These are phyloP conservation scores for Tipula lateralis DNA, from an alignment of 2,888 invertebrate genomes.

Conservation along the genomic window DNA sequence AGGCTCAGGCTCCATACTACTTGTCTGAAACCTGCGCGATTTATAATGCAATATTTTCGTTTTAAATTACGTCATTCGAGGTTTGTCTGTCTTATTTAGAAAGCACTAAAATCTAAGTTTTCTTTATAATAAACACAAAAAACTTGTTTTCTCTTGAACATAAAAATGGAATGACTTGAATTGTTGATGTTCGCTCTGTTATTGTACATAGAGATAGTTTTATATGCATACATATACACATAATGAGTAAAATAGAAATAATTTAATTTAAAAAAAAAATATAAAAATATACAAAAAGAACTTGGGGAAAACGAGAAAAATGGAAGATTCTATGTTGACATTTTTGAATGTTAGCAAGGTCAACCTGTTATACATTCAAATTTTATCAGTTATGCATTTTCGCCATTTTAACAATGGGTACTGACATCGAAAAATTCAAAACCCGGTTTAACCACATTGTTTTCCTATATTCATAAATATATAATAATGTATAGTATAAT, in stretches of 20 bases:
- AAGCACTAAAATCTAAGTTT: slow-evolving; percentile 6
- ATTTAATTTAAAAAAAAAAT: neutral
- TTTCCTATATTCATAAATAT: neutral
- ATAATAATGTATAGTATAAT: too few species aligned
- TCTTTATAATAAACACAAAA: neutral
- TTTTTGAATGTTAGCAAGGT: neutral
- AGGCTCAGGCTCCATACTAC: too few species aligned
- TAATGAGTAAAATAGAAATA: neutral
- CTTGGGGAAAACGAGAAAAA: neutral
- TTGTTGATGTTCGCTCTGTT: neutral
- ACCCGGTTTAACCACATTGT: neutral
- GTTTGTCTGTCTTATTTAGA: neutral
- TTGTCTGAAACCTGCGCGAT: too few species aligned
- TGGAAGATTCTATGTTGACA: neutral
- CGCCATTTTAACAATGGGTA: neutral
- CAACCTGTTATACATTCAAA: neutral
- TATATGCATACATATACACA: neutral
- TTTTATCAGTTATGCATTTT: neutral
- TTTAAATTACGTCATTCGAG: neutral
- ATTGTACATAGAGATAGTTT: neutral
- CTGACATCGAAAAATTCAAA: neutral
- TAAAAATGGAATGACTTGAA: neutral
- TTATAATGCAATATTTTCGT: too few species aligned
- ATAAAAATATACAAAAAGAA: too few species aligned
- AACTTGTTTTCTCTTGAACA: slow-evolving; percentile 5